Conservation (phyloP, 2,888 invertebrate species). For the Merodon equestris region DNA sequence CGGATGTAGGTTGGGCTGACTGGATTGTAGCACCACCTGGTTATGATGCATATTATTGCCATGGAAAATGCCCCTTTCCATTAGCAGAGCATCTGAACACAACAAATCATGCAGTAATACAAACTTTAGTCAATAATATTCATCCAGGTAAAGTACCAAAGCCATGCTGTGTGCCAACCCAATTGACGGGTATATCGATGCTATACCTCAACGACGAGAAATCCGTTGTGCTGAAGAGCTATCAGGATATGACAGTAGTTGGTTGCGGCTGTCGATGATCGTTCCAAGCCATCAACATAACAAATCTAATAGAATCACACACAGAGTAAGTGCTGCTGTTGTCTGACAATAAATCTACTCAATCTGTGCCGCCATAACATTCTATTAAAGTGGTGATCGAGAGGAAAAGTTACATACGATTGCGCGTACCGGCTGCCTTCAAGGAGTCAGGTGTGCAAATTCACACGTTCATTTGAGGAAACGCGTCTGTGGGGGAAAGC, state of each 20-base stretch:
- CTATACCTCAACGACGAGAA: conserved; percentile 96
- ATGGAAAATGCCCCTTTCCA: conserved; percentile 96
- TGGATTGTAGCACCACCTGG: conserved; percentile 99
- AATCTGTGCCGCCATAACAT: conserved; percentile 53
- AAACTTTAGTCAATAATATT: conserved; percentile 96
- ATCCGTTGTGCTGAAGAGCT: conserved; percentile 98
- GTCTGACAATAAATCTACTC: conserved; percentile 48
- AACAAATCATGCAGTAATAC: conserved; percentile 99
- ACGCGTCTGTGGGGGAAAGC: conserved; percentile 31
- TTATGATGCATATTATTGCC: conserved; percentile 97
- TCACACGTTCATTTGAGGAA: conserved; percentile 25
- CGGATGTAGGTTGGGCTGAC: conserved; percentile 98
- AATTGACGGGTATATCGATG: conserved; percentile 96
- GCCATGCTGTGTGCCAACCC: conserved; percentile 98
- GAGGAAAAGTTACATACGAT: conserved; percentile 42
- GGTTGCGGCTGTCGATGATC: conserved; percentile 97
- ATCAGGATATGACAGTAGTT: conserved; percentile 98
- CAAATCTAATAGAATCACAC: conserved; percentile 44
- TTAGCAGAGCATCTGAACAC: conserved; percentile 96
- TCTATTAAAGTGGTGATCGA: conserved; percentile 56
- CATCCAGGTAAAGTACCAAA: conserved; percentile 94
- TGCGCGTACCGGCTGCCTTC: conserved; percentile 45
- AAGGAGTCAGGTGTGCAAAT: conserved; percentile 25
- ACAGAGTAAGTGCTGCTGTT: conserved; percentile 42
- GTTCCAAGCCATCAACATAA: conserved; percentile 20